Conservation (phyloP, 2,797 vertebrate genomes). For the Falco concolor region DNA sequence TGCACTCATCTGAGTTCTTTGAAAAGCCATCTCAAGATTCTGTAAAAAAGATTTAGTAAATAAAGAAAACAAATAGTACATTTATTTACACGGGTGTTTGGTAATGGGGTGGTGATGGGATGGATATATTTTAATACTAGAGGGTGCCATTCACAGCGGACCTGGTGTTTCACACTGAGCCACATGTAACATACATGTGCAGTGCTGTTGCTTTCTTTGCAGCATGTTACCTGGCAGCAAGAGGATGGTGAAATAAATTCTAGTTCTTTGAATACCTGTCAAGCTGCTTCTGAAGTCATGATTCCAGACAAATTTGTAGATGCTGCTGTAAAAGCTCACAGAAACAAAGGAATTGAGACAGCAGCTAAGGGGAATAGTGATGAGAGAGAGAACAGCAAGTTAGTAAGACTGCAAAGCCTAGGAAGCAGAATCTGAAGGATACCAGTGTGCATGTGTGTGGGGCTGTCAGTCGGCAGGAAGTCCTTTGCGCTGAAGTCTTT, state of each 20-base stretch:
- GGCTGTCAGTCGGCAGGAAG: background rate
- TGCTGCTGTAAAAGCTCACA: background rate
- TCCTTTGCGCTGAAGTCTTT: background rate
- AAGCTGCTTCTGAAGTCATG: background rate
- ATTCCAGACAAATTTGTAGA: background rate
- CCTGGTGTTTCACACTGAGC: background rate
- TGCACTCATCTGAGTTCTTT: background rate
- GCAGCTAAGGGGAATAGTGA: background rate
- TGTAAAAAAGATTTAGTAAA: background rate
- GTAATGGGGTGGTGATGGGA: background rate
- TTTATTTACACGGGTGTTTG: background rate
- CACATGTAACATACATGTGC: background rate
- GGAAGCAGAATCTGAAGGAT: background rate
- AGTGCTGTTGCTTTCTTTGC: background rate
- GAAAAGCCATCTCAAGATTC: background rate
- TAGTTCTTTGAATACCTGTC: background rate
- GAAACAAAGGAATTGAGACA: background rate
- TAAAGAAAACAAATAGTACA: background rate
- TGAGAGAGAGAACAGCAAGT: background rate
- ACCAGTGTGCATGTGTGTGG: background rate
- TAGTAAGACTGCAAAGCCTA: background rate
- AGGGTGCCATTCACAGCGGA: background rate
- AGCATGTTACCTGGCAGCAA: constrained; percentile 15
- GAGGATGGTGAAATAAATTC: constrained; percentile 11
- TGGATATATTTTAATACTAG: background rate